phyloP scores from a whole-genome alignment of 2,113 vertebrate genomes.

The Entelurus aequoreus region DNA sequence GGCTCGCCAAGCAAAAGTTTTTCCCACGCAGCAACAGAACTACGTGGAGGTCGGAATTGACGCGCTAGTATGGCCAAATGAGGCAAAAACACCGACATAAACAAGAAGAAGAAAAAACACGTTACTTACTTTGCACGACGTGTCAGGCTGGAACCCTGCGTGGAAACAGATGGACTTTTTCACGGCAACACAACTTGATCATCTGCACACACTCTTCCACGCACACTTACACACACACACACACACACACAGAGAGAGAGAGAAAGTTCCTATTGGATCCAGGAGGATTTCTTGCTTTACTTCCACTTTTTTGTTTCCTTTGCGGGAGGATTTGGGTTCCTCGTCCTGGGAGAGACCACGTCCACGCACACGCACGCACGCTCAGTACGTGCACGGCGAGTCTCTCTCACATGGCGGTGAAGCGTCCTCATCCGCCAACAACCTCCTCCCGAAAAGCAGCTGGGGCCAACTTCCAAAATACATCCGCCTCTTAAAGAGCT shows the following conservation, averaged over 20 bases:
- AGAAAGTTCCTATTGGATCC: background rate
- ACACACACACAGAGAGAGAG: too few relatives aligned
- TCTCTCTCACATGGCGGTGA: constrained; percentile 42
- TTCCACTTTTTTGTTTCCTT: background rate
- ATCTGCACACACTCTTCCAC: constrained; percentile 24
- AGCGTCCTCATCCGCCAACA: constrained; percentile 58
- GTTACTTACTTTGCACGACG: constrained; percentile 37
- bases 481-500: constrained; percentile 15
- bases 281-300: background rate
- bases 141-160: constrained; percentile 23
- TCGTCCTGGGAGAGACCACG: constrained; percentile 27
- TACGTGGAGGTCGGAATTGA: background rate
- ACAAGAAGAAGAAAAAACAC: background rate
- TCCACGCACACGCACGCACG: constrained; percentile 6
- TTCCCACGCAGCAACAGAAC: too few relatives aligned
- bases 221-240: background rate
- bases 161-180: constrained; percentile 40
- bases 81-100: background rate
- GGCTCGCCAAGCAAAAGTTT: too few relatives aligned
- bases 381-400: background rate
- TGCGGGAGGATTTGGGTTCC: background rate
- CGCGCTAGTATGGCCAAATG: background rate
- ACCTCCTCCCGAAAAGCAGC: constrained; percentile 24
- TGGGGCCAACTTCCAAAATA: constrained; percentile 43
- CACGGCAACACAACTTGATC: constrained; percentile 42